Percentiles rank a stretch among this genome's conserved stretches.
These are phyloP conservation scores for Trachelus troglodyta DNA, from an alignment of 2,888 invertebrate species.

Conservation along the genomic window DNA sequence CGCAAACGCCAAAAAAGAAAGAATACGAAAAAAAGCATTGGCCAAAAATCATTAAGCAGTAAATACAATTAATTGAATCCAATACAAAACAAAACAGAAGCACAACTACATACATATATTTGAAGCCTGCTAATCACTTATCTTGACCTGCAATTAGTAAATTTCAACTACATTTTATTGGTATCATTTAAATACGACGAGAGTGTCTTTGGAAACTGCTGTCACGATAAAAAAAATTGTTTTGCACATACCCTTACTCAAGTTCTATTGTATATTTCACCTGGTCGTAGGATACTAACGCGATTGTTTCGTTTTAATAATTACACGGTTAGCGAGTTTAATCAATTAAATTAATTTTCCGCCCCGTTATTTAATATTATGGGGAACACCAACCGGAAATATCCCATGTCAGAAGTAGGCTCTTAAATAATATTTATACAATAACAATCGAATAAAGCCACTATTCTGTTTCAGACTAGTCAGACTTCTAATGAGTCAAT, in stretches of 20 bases:
- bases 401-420: background rate
- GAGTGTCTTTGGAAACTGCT: background rate
- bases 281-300: background rate
- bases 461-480: conserved; percentile 40
- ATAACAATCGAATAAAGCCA: conserved; percentile 4
- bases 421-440: background rate
- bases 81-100: background rate
- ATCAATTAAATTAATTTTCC: background rate
- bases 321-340: background rate
- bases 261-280: background rate
- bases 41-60: background rate
- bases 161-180: background rate
- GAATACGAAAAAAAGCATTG: background rate
- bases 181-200: background rate
- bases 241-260: background rate
- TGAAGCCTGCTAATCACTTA: background rate
- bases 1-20: background rate
- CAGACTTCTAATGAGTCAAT: conserved; percentile 44
- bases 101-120: background rate
- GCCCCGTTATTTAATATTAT: background rate
- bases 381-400: background rate
- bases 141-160: background rate
- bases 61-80: background rate
- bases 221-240: background rate
- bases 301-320: background rate